phyloP scores from a whole-genome alignment of 2,797 vertebrate species.

The Rhinogobio ventralis region DNA sequence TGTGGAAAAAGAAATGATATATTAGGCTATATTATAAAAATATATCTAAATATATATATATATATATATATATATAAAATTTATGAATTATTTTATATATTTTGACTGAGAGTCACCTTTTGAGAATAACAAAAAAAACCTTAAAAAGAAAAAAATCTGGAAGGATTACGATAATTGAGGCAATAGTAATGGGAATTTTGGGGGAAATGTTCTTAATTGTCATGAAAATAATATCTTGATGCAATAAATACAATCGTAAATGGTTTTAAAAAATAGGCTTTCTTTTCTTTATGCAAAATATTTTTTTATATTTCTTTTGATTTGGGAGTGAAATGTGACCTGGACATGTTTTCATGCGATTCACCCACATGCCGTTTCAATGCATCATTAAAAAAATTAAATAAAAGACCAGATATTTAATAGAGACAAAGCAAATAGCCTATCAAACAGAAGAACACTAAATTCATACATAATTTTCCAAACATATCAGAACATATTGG shows the following conservation, averaged over 20 bases:
- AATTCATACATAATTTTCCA: constrained; percentile 2
- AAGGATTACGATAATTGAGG: background rate
- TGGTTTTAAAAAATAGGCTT: background rate
- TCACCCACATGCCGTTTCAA: background rate
- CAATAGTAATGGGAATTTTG: background rate
- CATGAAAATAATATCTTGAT: background rate
- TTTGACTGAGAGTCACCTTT: background rate
- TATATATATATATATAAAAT: too few species aligned
- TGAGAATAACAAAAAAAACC: background rate
- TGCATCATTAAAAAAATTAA: background rate
- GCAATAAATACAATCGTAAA: background rate
- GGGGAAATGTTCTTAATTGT: background rate
- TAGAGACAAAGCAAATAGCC: background rate
- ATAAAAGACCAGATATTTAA: constrained; percentile 6
- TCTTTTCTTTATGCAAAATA: background rate
- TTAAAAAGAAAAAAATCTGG: background rate
- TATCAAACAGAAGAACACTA: background rate
- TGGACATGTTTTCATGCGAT: background rate
- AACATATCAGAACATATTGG: background rate
- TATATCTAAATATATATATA: background rate
- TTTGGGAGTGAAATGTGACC: background rate
- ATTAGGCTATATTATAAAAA: background rate
- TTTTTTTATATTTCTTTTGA: background rate
- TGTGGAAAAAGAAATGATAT: background rate
- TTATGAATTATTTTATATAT: too few species aligned